Evolutionary conservation across 2,797 vertebrate genomes (phyloP), one percentile per base, ranked within the genome.

Genomic region (Amblyopsis hoosieri): DNA sequence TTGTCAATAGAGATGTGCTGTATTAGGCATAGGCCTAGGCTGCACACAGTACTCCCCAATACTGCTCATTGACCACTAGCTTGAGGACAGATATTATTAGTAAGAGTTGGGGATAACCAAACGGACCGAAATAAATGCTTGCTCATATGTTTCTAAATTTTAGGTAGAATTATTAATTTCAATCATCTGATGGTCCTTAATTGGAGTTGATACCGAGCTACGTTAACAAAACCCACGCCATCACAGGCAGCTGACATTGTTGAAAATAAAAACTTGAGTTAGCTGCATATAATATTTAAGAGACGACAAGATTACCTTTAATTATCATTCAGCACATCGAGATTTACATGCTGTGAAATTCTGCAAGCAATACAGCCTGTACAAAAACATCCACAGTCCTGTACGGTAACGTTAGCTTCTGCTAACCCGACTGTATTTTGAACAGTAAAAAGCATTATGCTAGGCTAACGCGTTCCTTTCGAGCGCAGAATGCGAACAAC

Each of bases 231-330:
- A 42, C 9, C 37, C 37, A 42, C 37, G 37, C 37, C 37, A 42
- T 42, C 37, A 42, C 7, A 42, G 13, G 6, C 52, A 31, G 7
- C 12, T 12, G 23, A 5, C 15, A 2, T 3, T 53, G 29, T 42
- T 42, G 62, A 42, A 29, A 51, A 54, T 10, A 14, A 63, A 63
- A 66, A 29, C 57, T 60, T 17, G 60, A 46, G 59, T 62, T 75
- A 80, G 82, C 85, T 76, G 56, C 56, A 72, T 51, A 71, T 47
- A 55, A 51, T 72, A 23, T 48, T 62, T 14, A 48, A 31, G 29
- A 63, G 1, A 42, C 4, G 29, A 1, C 5, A 31, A 66, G 47
- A 58, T 62, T 60, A 66, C 13, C 31, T 31, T 54, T n/a, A 53
- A 2, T 59, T 19, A 14, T 29, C 59, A 12, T 56, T 57, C 45